phyloP scores from a whole-genome alignment of 2,888 invertebrate genomes.

The Melanostoma mellinum region DNA sequence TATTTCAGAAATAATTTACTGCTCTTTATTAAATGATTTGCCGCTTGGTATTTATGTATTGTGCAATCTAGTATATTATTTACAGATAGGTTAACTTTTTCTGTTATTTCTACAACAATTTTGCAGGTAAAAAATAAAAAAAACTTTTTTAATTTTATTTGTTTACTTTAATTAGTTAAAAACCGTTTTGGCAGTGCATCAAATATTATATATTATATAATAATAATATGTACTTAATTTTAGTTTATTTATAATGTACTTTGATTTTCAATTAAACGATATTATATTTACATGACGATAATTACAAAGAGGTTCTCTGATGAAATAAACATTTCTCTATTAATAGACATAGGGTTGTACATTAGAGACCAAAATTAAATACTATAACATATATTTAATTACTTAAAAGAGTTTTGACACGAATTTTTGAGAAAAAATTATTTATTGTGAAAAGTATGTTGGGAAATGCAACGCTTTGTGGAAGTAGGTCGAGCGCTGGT shows the following conservation, averaged over 20 bases:
- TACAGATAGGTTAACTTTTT: conserved; percentile 65
- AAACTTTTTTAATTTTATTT: conserved; percentile 47
- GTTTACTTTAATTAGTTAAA: conserved; percentile 74
- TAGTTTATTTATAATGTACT: conserved; percentile 45
- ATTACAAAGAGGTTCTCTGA: conserved; percentile 70
- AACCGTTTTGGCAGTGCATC: conserved; percentile 76
- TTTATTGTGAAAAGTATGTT: neutral
- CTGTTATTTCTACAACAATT: conserved; percentile 54
- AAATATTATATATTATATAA: conserved; percentile 74
- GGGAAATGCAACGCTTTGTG: conserved; percentile 1
- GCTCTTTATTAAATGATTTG: conserved; percentile 40
- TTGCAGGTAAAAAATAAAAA: conserved; percentile 71
- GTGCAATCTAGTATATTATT: conserved; percentile 68
- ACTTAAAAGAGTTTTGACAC: conserved; percentile 28
- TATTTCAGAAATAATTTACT: conserved; percentile 46
- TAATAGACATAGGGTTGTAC: conserved; percentile 28
- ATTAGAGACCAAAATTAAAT: conserved; percentile 9
- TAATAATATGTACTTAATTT: conserved; percentile 70
- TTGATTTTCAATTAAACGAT: conserved; percentile 44
- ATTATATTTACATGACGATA: conserved; percentile 64
- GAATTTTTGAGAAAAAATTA: neutral
- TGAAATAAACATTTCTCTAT: conserved; percentile 52
- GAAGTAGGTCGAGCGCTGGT: too few species aligned
- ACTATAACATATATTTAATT: neutral
- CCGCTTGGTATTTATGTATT: conserved; percentile 36